Evolutionary conservation across 2,113 vertebrate genomes (phyloP), one percentile per base, ranked within the genome.

Genomic region (Petroica traversi): DNA sequence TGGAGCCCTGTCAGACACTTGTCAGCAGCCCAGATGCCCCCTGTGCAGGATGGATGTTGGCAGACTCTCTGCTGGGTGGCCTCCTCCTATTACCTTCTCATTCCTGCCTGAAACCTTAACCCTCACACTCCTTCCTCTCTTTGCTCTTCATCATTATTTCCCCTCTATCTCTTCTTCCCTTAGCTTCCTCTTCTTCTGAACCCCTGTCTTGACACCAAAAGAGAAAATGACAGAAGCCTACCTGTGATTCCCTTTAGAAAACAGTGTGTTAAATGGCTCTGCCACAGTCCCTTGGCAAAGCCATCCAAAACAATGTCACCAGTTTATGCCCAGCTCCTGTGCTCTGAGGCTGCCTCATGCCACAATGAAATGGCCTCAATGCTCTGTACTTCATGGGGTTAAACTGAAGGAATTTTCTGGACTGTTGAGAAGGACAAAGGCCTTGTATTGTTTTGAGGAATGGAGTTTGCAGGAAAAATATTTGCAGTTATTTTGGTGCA

Each of bases 251-350:
- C 8, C 43, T 55, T 38, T 46, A 46, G 33, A 63, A 69, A 69
- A 19, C 31, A 55, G 3, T 26, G 9, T 49, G 64, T 45, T 48
- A 36, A 19, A 46, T 6, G 5, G 17, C 63, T 76, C 23, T 92
- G 58, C 24, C 5, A 2, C 52, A 34, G 24, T n/a, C n/a, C n/a
- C n/a, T n/a, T n/a, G n/a, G n/a, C n/a, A n/a, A n/a, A n/a, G n/a
- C n/a, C n/a, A n/a, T n/a, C n/a, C n/a, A n/a, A n/a, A n/a, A 34
- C 22, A 54, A 55, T 12, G 15, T 16, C 38, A 15, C 7, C 49
- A 73, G 1, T 3, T n/a, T 61, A 31, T 48, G 19, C 33, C 22
- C 3, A 5, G 0, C 20, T 68, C 40, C 36, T 57, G 19, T 0
- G 3, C 25, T 19, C 52, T 45, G 43, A 73, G 34, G 6, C 19